phyloP scores from a whole-genome alignment of 2,797 vertebrate genomes.

The Gorsachius magnificus region DNA sequence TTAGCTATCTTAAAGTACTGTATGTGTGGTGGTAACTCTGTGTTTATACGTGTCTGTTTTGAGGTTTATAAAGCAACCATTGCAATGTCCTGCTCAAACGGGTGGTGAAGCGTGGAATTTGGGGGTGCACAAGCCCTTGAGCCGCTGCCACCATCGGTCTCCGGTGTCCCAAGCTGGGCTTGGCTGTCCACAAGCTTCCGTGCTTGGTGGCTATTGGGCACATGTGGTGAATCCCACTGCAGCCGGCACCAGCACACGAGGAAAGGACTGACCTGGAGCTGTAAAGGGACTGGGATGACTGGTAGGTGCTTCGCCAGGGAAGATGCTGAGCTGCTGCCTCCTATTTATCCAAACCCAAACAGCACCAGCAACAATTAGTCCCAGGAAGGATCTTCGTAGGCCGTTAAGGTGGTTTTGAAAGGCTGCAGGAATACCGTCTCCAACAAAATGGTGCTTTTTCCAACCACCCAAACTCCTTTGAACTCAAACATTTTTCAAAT shows the following conservation, averaged over 20 bases:
- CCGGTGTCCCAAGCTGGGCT: neutral
- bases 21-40: accelerated
- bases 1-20: neutral
- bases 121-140: neutral
- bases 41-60: accelerated
- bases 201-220: neutral
- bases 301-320: neutral
- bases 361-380: neutral
- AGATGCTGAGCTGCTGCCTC: neutral
- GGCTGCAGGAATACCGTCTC: neutral
- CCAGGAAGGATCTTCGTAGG: neutral
- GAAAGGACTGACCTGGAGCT: neutral
- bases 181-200: neutral
- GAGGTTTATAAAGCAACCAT: accelerated
- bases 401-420: neutral
- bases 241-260: neutral
- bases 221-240: accelerated
- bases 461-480: neutral
- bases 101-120: neutral
- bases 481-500: neutral
- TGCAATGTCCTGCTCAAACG: neutral
- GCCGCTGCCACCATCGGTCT: neutral
- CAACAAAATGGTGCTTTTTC: neutral
- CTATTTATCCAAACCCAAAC: neutral
- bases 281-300: too few species aligned